Evolutionary conservation across 2,797 vertebrate species (phyloP).

Genomic region (Channallabes apus): DNA sequence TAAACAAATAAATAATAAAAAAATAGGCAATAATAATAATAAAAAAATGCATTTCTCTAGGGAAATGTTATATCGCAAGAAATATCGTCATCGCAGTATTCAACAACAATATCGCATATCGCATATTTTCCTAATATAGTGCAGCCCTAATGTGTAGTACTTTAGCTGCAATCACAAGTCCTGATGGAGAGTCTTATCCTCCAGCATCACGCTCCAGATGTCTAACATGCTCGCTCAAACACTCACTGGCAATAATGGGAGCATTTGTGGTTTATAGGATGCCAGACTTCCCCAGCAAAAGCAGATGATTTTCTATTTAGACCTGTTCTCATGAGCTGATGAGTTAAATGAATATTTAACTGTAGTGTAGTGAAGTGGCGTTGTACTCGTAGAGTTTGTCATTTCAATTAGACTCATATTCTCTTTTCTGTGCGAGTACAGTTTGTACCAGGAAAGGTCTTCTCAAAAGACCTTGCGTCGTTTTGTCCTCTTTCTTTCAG

Average conservation of each 20-base stretch:
- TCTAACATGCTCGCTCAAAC: neutral
- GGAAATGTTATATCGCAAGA: too few relatives aligned
- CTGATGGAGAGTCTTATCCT: constrained; percentile 39
- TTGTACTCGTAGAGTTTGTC: neutral
- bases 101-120: too few relatives aligned
- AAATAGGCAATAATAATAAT: too few relatives aligned
- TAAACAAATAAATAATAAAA: too few relatives aligned
- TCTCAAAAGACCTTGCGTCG: neutral
- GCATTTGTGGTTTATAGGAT: constrained; percentile 16
- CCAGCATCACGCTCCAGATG: constrained; percentile 12
- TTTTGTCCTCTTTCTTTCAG: neutral
- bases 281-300: neutral
- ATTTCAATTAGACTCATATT: neutral
- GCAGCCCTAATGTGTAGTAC: constrained; percentile 36
- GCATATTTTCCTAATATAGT: too few relatives aligned
- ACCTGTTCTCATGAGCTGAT: neutral
- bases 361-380: neutral
- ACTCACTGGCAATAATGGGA: constrained; percentile 1
- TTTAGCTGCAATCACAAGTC: constrained; percentile 23
- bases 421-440: neutral
- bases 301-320: neutral
- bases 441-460: neutral
- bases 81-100: too few relatives aligned
- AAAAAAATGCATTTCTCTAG: too few relatives aligned
- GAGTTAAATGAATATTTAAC: neutral